Conservation (phyloP, 2,888 invertebrate genomes). For the Rotaria sp. region DNA sequence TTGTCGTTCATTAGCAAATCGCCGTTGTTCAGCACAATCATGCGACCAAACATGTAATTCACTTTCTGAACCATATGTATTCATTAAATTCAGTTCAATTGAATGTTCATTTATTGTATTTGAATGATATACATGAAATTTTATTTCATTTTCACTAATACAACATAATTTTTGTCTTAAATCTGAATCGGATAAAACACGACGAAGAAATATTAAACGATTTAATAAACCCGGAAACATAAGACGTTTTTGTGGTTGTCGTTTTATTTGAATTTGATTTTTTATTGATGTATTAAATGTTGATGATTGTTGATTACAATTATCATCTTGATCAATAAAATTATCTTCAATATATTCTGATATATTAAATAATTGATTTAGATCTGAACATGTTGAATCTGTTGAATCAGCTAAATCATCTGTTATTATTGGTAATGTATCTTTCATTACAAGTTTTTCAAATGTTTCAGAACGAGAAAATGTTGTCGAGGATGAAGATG, state of each 20-base stretch:
- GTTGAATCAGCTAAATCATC: conserved; percentile 11
- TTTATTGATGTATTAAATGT: neutral
- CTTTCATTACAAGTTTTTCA: neutral
- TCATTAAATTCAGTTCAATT: neutral
- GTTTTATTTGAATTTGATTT: neutral
- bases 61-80: conserved; percentile 10
- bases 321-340: neutral
- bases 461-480: conserved; percentile 24
- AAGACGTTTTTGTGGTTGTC: neutral
- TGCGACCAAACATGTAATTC: conserved; percentile 16
- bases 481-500: neutral
- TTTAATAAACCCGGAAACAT: conserved; percentile 22
- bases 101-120: neutral
- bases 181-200: conserved; percentile 17
- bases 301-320: neutral
- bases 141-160: neutral
- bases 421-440: neutral
- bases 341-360: conserved; percentile 3
- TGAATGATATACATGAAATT: neutral
- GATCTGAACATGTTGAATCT: neutral
- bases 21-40: conserved; percentile 1
- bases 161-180: neutral
- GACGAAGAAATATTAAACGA: conserved; percentile 2
- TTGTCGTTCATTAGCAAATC: neutral
- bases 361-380: conserved; percentile 1